Conservation (phyloP, 2,888 invertebrate genomes). For the Drosophila helvetica region DNA sequence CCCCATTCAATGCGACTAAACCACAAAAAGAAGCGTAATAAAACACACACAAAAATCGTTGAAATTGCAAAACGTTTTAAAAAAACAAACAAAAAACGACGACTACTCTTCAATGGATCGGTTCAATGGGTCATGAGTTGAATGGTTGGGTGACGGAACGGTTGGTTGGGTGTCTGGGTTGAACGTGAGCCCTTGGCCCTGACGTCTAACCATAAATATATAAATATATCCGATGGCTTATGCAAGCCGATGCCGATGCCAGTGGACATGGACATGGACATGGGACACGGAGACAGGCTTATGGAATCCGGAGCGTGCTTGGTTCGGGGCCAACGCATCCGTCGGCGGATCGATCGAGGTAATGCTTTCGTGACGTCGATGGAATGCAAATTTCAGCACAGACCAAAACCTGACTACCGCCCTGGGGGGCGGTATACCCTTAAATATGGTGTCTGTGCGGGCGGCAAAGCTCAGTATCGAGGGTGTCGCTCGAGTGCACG, state of each 20-base stretch:
- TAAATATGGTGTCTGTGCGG: constrained; percentile 50
- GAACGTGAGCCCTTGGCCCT: background rate
- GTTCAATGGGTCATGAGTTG: constrained; percentile 21
- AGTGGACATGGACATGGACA: background rate
- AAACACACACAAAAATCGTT: constrained; percentile 47
- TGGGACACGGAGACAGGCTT: background rate
- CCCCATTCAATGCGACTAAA: constrained; percentile 33
- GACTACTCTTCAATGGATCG: constrained; percentile 17
- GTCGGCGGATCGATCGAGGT: constrained; percentile 18
- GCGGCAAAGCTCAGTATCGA: constrained; percentile 50
- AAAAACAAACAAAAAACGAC: constrained; percentile 14
- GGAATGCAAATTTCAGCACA: constrained; percentile 47
- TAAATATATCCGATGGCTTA: constrained; percentile 37
- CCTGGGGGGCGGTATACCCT: constrained; percentile 11
- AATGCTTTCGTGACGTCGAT: constrained; percentile 17
- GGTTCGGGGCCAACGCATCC: constrained; percentile 38
- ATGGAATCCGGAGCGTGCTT: constrained; percentile 48
- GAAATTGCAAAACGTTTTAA: constrained; percentile 55
- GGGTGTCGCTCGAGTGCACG: constrained; percentile 38
- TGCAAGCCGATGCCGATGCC: constrained; percentile 3
- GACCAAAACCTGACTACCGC: constrained; percentile 4
- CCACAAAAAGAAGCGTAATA: constrained; percentile 41
- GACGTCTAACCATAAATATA: too few relatives aligned
- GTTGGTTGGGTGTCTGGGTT: background rate
- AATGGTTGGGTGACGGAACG: background rate